phyloP scores from a whole-genome alignment of 2,888 invertebrate species.

The Dusona sp. region DNA sequence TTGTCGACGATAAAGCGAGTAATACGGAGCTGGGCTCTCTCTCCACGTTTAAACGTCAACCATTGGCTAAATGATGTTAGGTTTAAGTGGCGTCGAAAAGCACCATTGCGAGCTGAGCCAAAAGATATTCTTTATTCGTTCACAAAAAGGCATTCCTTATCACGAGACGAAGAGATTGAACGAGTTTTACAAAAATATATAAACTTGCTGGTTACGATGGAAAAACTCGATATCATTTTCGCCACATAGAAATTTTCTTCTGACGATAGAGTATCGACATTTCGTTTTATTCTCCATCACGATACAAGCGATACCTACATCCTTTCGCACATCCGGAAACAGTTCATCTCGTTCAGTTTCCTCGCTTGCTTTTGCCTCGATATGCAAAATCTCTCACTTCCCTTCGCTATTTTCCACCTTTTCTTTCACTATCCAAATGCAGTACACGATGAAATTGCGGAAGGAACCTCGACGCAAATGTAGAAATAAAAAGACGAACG shows the following conservation, averaged over 20 bases:
- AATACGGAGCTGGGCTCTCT: constrained; percentile 9
- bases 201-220: constrained; percentile 10
- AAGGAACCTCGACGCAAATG: background rate
- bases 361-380: constrained; percentile 6
- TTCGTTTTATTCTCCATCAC: constrained; percentile 52
- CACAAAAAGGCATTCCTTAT: constrained; percentile 31
- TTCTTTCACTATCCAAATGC: constrained; percentile 43
- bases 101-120: background rate
- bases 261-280: constrained; percentile 21
- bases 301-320: constrained; percentile 49
- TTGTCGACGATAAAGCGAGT: constrained; percentile 73
- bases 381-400: background rate
- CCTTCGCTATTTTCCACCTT: constrained; percentile 7
- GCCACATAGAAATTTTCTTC: constrained; percentile 38
- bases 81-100: background rate
- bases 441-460: constrained; percentile 47
- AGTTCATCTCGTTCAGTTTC: constrained; percentile 58
- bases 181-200: constrained; percentile 37
- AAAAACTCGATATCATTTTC: constrained; percentile 55
- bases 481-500: constrained; percentile 17
- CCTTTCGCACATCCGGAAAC: constrained; percentile 53
- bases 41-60: background rate
- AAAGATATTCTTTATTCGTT: constrained; percentile 24
- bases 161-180: constrained; percentile 35
- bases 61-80: constrained; percentile 1